Percentiles rank a stretch among this genome's conserved stretches.
Conservation (phyloP, 2,113 vertebrate species). For the Cephalopterus ornatus region DNA sequence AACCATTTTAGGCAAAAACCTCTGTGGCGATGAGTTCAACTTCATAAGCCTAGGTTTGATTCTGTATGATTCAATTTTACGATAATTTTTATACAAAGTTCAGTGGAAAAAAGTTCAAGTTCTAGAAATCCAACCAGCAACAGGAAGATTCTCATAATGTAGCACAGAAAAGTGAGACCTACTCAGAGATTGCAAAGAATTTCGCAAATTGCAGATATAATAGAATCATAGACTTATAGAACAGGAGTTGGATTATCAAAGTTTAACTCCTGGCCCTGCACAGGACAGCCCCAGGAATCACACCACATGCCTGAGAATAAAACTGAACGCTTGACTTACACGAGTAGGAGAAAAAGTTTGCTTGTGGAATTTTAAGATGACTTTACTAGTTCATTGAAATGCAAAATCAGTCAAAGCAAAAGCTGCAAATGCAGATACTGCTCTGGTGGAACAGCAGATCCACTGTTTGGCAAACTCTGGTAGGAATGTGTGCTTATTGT, state of each 20-base stretch:
- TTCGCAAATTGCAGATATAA: background rate
- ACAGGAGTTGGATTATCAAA: background rate
- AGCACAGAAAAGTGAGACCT: background rate
- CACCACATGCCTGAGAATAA: background rate
- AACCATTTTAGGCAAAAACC: rapidly evolving
- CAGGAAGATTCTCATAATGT: background rate
- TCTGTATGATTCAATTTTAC: background rate
- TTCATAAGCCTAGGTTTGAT: background rate
- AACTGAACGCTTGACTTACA: background rate
- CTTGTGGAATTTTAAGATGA: background rate
- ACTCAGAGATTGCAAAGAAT: background rate
- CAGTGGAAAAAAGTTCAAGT: background rate
- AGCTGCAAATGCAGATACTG: background rate
- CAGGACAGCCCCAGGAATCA: background rate
- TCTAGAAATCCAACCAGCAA: background rate
- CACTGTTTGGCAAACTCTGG: background rate
- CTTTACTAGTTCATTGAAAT: background rate
- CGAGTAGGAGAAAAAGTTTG: background rate
- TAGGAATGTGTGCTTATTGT: background rate
- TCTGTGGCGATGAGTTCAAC: background rate
- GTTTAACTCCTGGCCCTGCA: background rate
- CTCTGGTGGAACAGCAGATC: background rate
- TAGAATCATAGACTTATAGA: background rate
- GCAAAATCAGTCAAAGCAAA: background rate
- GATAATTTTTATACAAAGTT: background rate